phyloP scores from a whole-genome alignment of 2,888 invertebrate species.

The Drosophila emarginata region DNA sequence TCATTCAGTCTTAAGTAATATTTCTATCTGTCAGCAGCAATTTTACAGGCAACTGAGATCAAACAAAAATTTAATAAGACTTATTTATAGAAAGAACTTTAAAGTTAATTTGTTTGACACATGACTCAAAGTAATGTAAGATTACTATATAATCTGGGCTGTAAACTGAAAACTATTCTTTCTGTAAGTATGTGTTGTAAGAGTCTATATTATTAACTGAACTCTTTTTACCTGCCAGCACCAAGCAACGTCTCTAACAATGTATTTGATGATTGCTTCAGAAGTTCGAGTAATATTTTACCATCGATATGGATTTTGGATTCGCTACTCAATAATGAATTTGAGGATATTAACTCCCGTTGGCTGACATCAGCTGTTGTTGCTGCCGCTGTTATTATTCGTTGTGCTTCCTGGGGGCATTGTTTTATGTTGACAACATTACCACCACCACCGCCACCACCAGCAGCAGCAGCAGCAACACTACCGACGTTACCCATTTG shows the following conservation, averaged over 20 bases:
- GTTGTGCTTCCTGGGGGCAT: not conserved
- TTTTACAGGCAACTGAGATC: no score
- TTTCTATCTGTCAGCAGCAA: no score
- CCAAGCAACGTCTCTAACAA: conserved; percentile 63
- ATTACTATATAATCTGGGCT: no score
- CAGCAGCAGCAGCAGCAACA: conserved; percentile 41
- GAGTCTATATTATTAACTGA: conserved; percentile 46
- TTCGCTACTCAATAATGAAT: conserved; percentile 4
- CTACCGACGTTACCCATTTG: conserved; percentile 28
- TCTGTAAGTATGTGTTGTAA: no score
- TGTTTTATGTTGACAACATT: not conserved
- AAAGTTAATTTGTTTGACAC: no score
- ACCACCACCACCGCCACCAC: not conserved
- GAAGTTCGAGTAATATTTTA: conserved; percentile 60
- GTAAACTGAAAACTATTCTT: no score
- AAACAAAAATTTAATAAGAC: no score
- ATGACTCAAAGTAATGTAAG: no score
- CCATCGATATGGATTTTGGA: conserved; percentile 45
- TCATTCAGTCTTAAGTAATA: no score
- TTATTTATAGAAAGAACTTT: no score
- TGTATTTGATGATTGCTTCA: conserved; percentile 62
- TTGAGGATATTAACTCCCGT: conserved; percentile 20
- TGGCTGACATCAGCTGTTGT: conserved; percentile 45
- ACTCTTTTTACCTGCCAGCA: conserved; percentile 55
- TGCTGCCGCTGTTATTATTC: not conserved